Evolutionary conservation across 2,113 vertebrate genomes (phyloP), one percentile per base, ranked within the genome.

Genomic region (Lutjanus erythropterus): DNA sequence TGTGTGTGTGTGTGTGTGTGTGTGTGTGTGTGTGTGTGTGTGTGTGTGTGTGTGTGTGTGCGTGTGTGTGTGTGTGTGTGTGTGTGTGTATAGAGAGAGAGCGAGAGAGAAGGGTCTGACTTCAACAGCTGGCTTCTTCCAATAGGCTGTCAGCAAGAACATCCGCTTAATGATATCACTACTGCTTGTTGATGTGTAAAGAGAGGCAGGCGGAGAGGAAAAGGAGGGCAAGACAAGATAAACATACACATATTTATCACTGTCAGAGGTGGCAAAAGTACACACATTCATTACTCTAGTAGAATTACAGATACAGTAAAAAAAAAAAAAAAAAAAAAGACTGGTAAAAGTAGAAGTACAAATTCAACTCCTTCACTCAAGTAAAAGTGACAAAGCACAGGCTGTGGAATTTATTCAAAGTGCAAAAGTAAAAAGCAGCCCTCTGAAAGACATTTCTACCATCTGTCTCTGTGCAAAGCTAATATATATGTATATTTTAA

Each of bases 121-220:
- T 86, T 69, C 70, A 83, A 85, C 89, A 92, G 89, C 92, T 91
- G 91, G 71, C 75, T 86, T 75, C 76, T 80, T 89, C 88, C 88
- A 90, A 85, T 85, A 70, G 67, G 60, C 86, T 86, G 86, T 86
- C 84, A 91, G 77, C 23, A 35, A 84, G 77, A 55, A 87, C 75
- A 77, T 83, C 78, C 75, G 66, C 80, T 66, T 86, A 81, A 82
- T 83, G 65, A 77, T 75, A 85, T 88, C 75, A 80, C 77, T 69
- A 71, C 73, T 87, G 83, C 56, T 65, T 84, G 79, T 66, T 84
- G 82, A 85, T 81, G 73, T 85, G 67, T 78, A 65, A 55, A 79
- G 62, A 67, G 49, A 67, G 47, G 66, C 59, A 87, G 60, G 69
- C 47, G 42, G 46, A 71, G 60, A 71, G 35, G 25, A 35, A 55